Evolutionary conservation across 2,888 invertebrate species (phyloP).

Genomic region (Drosophila atroscutellata): DNA sequence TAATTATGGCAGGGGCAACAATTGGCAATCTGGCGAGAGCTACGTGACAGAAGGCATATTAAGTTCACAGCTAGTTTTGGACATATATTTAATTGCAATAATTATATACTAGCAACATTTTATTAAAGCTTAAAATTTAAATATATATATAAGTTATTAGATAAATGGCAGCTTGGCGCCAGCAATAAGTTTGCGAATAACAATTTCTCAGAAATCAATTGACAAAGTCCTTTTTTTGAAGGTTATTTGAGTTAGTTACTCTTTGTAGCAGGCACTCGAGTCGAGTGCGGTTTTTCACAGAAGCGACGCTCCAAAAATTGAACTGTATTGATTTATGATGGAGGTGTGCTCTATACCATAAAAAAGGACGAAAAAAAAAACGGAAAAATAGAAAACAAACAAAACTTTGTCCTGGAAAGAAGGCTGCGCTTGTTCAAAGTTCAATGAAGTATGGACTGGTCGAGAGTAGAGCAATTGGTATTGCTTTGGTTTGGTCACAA

Average conservation of each 20-base stretch:
- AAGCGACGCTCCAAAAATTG: conserved; percentile 61
- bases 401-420: conserved; percentile 62
- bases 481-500: conserved; percentile 41
- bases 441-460: conserved; percentile 67
- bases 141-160: background rate
- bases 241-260: conserved; percentile 63
- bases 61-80: background rate
- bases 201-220: background rate
- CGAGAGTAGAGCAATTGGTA: conserved; percentile 27
- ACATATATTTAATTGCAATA: background rate
- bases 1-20: conserved; percentile 18
- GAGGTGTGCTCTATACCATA: conserved; percentile 43
- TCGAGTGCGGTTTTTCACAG: conserved; percentile 27
- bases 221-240: conserved; percentile 4
- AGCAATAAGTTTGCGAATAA: background rate
- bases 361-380: background rate
- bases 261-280: conserved; percentile 48
- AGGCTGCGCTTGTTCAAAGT: conserved; percentile 59
- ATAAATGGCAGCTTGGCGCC: background rate
- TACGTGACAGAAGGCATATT: conserved; percentile 53
- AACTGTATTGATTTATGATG: conserved; percentile 77
- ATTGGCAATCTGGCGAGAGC: conserved; percentile 28
- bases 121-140: background rate
- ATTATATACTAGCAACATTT: background rate
- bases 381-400: background rate